Evolutionary conservation across 2,888 invertebrate species (phyloP).

Genomic region (Athalia cordata): DNA sequence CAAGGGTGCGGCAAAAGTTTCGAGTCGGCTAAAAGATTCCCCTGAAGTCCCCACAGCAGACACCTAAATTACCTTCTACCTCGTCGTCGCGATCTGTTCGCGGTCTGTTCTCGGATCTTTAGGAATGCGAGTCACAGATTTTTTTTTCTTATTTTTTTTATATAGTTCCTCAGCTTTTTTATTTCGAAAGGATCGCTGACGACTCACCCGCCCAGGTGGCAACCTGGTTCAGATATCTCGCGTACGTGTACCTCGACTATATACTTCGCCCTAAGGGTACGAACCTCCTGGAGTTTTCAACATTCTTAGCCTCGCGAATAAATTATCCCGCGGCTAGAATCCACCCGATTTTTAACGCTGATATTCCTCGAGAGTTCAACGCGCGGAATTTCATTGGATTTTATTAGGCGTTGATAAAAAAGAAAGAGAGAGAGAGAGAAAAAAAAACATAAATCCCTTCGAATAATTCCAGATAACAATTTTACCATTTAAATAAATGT

Average conservation of each 20-base stretch:
- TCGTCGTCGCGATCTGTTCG: slow-evolving; percentile 34
- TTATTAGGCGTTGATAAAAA: no score
- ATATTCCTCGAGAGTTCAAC: no score
- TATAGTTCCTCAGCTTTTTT: slow-evolving; percentile 1
- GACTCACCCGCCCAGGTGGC: slow-evolving; percentile 50
- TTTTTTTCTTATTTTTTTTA: no score
- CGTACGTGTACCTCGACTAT: background rate
- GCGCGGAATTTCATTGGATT: no score
- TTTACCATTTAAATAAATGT: background rate
- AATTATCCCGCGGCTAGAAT: background rate
- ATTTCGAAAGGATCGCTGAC: slow-evolving; percentile 28
- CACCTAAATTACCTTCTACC: slow-evolving; percentile 38
- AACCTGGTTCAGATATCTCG: slow-evolving; percentile 50
- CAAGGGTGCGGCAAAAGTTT: no score
- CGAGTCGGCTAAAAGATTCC: background rate
- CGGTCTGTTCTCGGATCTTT: slow-evolving; percentile 36
- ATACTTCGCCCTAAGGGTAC: slow-evolving; percentile 7
- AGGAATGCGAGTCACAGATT: slow-evolving; percentile 14
- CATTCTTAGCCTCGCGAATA: background rate
- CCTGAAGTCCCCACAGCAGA: slow-evolving; percentile 5
- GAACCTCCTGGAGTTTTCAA: background rate
- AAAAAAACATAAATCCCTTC: background rate
- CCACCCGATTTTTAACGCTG: background rate
- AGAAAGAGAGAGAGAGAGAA: no score
- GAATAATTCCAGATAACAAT: background rate